These are phyloP conservation scores for Polia nebulosa DNA, from an alignment of 2,888 invertebrate species.

Conservation along the genomic window DNA sequence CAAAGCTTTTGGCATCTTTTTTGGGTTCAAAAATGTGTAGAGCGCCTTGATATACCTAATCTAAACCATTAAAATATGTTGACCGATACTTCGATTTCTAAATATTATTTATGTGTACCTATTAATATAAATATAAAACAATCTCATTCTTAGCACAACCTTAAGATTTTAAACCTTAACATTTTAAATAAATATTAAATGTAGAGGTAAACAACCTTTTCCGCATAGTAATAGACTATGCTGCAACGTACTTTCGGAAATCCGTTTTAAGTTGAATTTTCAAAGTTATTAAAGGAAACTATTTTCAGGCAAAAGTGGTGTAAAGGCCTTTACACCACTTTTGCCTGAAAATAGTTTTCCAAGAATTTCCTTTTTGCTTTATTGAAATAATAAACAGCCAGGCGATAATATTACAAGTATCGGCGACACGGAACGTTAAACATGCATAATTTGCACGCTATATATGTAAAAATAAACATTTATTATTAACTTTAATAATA, in stretches of 20 bases:
- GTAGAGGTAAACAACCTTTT: no score
- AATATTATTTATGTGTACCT: no score
- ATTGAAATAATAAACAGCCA: not conserved
- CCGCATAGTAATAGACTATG: no score
- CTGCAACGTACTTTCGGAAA: not conserved
- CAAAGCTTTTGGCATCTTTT: no score
- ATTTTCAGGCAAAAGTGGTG: not conserved
- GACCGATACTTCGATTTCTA: no score
- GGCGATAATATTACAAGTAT: not conserved
- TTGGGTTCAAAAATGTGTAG: no score
- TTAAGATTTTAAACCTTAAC: no score
- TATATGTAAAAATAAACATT: slow-evolving; percentile 9
- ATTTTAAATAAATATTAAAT: no score
- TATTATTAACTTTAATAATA: slow-evolving; percentile 13
- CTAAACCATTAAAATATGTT: no score
- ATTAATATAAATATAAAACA: no score
- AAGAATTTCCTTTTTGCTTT: slow-evolving; percentile 3
- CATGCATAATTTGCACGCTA: slow-evolving; percentile 36
- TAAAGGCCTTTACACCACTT: not conserved
- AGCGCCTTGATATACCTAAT: no score
- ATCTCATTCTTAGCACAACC: no score
- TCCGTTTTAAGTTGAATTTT: not conserved
- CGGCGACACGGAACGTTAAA: slow-evolving; percentile 23
- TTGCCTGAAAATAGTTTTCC: not conserved
- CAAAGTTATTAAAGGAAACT: not conserved